phyloP scores from a whole-genome alignment of 2,888 invertebrate species.

The Diplazon laetatorius region DNA sequence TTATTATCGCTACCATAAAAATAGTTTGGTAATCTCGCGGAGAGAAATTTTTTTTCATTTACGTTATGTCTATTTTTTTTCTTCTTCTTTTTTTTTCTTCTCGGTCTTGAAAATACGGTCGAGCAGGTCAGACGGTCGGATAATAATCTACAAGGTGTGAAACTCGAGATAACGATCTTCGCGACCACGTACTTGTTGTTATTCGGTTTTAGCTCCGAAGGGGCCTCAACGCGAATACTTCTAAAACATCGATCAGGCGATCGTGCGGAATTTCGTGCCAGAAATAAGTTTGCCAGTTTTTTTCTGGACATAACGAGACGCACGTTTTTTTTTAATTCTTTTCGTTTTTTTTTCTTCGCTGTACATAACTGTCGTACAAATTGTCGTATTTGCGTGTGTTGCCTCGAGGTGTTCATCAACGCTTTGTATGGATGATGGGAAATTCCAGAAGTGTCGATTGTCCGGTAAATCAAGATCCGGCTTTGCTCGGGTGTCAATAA shows the following conservation, averaged over 20 bases:
- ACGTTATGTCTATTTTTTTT: too few relatives aligned
- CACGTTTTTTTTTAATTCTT: background rate
- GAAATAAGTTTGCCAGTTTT: background rate
- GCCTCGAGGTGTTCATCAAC: background rate
- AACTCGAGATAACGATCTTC: background rate
- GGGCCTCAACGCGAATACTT: constrained; percentile 19
- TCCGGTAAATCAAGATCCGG: constrained; percentile 27
- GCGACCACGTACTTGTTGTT: background rate
- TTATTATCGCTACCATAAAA: too few relatives aligned
- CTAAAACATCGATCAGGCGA: background rate
- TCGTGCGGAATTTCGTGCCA: background rate
- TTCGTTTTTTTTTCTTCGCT: background rate
- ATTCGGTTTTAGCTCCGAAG: background rate
- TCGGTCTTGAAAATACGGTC: too few relatives aligned
- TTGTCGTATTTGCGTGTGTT: constrained; percentile 9
- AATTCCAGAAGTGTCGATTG: constrained; percentile 22
- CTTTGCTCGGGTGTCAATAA: background rate
- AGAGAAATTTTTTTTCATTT: too few relatives aligned
- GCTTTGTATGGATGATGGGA: constrained; percentile 5
- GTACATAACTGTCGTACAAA: constrained; percentile 26
- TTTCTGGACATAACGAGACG: background rate
- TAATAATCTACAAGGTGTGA: too few relatives aligned
- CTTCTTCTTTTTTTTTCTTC: too few relatives aligned
- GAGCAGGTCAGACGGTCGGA: too few relatives aligned
- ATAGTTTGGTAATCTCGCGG: too few relatives aligned